Base-by-base conservation (phyloP, 2,797 vertebrate genomes). In the Melanotaenia parkinsoni region DNA sequence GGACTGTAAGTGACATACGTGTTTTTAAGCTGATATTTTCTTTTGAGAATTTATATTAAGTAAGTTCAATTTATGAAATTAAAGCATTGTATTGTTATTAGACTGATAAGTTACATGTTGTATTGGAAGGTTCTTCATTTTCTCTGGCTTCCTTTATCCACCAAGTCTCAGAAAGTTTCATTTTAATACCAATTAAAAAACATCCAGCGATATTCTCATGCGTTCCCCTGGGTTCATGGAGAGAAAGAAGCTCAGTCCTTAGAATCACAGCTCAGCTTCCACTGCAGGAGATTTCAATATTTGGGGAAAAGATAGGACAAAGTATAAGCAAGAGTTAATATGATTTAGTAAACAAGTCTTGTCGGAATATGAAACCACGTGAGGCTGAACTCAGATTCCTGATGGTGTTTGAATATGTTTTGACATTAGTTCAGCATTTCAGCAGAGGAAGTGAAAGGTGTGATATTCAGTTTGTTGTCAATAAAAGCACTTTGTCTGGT, bases 1-100 rank as follows among this genome's bases (percentile, higher is more conserved):
- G 95, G 95, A 75, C 28, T 97, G 97, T 99, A 87, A 96, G 97
- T 97, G 40, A 69, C 66, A 54, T 37, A 0, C 22, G 1, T 63
- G 22, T 56, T 61, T 37, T 64, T 35, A 59, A 18, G 3, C 33
- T 45, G 22, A 20, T 54, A 30, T 70, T 11, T 58, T 67, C 24
- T 62, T 22, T 28, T 3, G 18, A 4, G 26, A 16, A 18, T 58
- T 22, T 73, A 2, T 35, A 14, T n/a, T 2, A 45, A 0, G 40
- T 5, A 16, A 12, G 45, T 8, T 47, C 20, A 47, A 16, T 47
- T 47, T 12, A 38, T 38, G 35, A 43, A 43, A 14, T 11, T 3
- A 4, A 38, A 38, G 12, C 38, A 40, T 40, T 40, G 13, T 13
- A 13, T 40, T 40, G 38, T 13, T 40, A 40, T 14, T 14, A 37